These are phyloP conservation scores for Coracopsis vasa DNA, from an alignment of 2,113 vertebrate species.

Conservation along the genomic window DNA sequence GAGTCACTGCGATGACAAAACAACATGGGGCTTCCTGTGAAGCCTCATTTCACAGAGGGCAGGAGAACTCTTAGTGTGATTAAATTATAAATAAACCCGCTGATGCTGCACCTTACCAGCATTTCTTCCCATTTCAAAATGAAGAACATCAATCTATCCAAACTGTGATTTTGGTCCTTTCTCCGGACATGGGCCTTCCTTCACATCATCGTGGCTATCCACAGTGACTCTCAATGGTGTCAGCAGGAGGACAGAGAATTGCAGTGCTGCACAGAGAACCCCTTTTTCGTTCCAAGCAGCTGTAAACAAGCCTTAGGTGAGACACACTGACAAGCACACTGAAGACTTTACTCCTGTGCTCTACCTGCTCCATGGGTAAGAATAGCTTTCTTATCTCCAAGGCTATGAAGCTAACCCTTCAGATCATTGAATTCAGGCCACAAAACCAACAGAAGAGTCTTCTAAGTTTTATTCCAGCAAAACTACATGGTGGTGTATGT, in stretches of 20 bases:
- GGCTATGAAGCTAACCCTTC: slow-evolving; percentile 12
- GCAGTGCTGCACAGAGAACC: neutral
- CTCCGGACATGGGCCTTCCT: neutral
- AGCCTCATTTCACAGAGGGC: neutral
- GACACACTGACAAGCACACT: neutral
- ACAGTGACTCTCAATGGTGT: rapidly evolving
- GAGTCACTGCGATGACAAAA: neutral
- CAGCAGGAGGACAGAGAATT: neutral
- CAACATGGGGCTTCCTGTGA: rapidly evolving
- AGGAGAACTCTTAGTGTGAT: neutral
- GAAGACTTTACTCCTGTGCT: slow-evolving; percentile 4
- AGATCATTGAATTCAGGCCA: slow-evolving; percentile 1
- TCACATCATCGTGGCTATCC: neutral
- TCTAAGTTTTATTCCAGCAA: neutral
- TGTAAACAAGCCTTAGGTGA: neutral
- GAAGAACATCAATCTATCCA: neutral
- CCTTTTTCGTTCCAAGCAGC: neutral
- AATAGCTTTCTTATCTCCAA: slow-evolving; percentile 12
- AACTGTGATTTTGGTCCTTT: neutral
- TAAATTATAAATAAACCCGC: neutral
- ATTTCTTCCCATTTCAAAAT: neutral
- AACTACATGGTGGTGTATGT: neutral
- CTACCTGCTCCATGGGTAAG: slow-evolving; percentile 1
- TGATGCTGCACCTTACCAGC: neutral
- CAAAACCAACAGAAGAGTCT: neutral